Percentiles rank a stretch among this genome's conserved stretches.
These are phyloP conservation scores for Tyrannus savana DNA, from an alignment of 2,113 vertebrate species.

Conservation along the genomic window DNA sequence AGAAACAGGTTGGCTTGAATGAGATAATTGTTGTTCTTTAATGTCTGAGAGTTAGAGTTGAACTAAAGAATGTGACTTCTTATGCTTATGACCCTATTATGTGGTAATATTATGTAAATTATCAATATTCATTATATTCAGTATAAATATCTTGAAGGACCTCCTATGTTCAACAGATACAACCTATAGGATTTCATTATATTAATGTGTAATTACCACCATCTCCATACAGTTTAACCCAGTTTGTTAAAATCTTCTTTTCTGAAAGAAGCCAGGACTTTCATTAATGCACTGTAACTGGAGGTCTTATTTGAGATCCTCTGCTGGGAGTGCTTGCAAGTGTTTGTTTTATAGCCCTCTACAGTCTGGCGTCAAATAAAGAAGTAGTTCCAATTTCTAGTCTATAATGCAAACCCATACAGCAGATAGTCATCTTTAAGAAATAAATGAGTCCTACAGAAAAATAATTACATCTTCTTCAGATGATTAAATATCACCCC, in stretches of 20 bases:
- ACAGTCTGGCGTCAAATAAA: neutral
- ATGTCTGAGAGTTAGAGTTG: neutral
- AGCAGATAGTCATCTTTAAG: neutral
- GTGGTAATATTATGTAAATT: neutral
- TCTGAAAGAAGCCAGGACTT: neutral
- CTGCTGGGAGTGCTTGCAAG: neutral
- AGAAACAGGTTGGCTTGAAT: neutral
- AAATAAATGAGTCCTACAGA: neutral
- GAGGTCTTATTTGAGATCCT: neutral
- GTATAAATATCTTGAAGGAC: neutral
- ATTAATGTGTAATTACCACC: neutral
- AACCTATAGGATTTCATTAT: neutral
- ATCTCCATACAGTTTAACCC: neutral
- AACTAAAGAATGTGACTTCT: neutral
- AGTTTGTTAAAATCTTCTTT: neutral
- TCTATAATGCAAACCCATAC: constrained; percentile 3
- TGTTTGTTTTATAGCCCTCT: constrained; percentile 5
- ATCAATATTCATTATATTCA: neutral
- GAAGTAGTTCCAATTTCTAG: neutral
- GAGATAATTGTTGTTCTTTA: neutral
- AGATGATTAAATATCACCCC: neutral
- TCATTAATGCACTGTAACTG: neutral
- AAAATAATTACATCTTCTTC: neutral
- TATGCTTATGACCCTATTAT: neutral
- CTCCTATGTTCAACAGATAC: neutral